Evolutionary conservation across 2,888 invertebrate genomes (phyloP), one percentile per base, ranked within the genome.

Genomic region (Hermaeophaga mercurialis): DNA sequence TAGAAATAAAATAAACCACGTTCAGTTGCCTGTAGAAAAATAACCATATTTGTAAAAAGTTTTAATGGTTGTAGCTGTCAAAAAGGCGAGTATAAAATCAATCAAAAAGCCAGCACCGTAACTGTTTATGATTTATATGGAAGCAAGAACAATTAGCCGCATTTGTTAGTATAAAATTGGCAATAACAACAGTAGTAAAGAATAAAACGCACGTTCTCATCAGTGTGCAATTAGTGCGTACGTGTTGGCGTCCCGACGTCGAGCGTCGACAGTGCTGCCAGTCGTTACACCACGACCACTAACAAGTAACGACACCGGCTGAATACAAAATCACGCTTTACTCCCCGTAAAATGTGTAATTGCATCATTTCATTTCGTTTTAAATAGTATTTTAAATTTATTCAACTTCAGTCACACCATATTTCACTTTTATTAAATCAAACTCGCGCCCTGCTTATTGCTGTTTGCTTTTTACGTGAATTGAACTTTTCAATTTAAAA

Each of bases 151-250:
- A 62, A 66, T 68, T 64, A 59, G 58, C 62, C 63, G 59, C 65
- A 67, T 67, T 66, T 69, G 66, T 60, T 64, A 63, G 65, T 63
- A 65, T 65, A 67, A 72, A 73, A 73, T 74, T 69, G 70, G 68
- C 68, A 68, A 73, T 72, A 71, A 73, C 70, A 71, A 68, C 68
- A 66, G 69, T 66, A 71, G 71, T 71, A 72, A 74, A 74, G 73
- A 72, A 73, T 70, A 69, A 70, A 73, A 73, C 71, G 74, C 75
- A 75, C 76, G 75, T 77, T 74, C 74, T 72, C 74, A 74, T 75
- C 74, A 77, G 72, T 68, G 70, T 67, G 75, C 75, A 76, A 77
- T 77, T 76, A 76, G 75, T 70, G 70, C 70, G 73, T 75, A 76
- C 75, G 76, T 75, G 75, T 73, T 73, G 73, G 71, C 68, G 71